Base-by-base conservation (phyloP, 1,140 invertebrate genomes). In the Drosophila tristis region DNA sequence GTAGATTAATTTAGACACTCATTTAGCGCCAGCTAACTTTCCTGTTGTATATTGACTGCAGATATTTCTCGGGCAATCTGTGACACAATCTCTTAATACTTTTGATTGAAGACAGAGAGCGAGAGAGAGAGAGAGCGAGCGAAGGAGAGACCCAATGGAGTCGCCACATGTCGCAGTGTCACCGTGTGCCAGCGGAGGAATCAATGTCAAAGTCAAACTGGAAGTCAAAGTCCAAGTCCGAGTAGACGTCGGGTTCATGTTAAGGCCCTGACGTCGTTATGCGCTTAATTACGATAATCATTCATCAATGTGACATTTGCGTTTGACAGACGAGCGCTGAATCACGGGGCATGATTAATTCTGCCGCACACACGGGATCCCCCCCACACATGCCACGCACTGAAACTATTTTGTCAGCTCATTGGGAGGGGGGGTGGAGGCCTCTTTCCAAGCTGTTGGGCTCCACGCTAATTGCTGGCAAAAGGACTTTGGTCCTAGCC, bases 281-380 rank as follows among this genome's bases (percentile, higher is more conserved):
- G 44, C 74, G 64, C 84, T 87, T 87, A 87, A 87, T 87, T 87
- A 74, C 82, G 82, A 67, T 87, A 87, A 87, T 87, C 82, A 87
- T 87, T 78, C 82, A 87, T 87, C 82, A 87, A 87, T 87, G 82
- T 87, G 82, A 87, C 82, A 87, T 82, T 87, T 87, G 82, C 53
- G 82, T 87, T 82, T 82, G 82, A 87, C 82, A 87, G 65, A 73
- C 35, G 50, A 42, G 31, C 78, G 82, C 82, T 87, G 82, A 87
- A 82, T 87, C 82, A 87, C 74, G 66, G 57, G 11, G 63, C 70
- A 76, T 82, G 82, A 87, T 87, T 87, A 87, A 86, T 87, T 79
- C 26, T 39, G 15, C 50, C 29, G 7, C 44, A 11, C 31, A 11
- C 35, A 39, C 35, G 1, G 13, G 2, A 31, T 35, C 45, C 2